Conservation (phyloP, 2,888 invertebrate genomes). For the Drosophila birchii region DNA sequence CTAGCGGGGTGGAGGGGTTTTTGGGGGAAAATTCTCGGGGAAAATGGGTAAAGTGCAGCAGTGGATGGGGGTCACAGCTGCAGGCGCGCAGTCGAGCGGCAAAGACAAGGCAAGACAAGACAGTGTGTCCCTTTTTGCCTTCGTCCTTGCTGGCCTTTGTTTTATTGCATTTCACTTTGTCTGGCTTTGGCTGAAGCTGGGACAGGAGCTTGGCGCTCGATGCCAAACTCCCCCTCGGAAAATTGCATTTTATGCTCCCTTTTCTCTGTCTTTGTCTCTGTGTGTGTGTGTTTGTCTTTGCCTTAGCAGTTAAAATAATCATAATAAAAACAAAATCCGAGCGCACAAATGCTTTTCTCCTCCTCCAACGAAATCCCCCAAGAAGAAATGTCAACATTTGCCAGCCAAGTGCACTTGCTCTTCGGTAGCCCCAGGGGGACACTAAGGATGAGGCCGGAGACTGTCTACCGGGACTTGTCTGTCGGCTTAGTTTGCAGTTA, state of each 20-base stretch:
- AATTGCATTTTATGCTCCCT: constrained; percentile 70
- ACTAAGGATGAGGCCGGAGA: neutral
- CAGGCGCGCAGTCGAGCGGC: constrained; percentile 41
- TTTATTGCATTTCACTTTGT: constrained; percentile 76
- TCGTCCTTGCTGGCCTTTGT: constrained; percentile 53
- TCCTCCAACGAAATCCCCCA: constrained; percentile 25
- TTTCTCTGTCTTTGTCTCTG: neutral
- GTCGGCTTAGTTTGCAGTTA: constrained; percentile 63
- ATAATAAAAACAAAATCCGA: constrained; percentile 76
- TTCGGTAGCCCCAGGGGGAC: neutral
- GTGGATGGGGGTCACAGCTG: constrained; percentile 45
- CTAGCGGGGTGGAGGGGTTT: neutral
- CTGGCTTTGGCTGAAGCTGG: constrained; percentile 55
- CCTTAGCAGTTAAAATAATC: constrained; percentile 76
- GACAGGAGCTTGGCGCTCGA: constrained; percentile 8
- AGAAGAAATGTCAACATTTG: constrained; percentile 73
- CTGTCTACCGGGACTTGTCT: constrained; percentile 41
- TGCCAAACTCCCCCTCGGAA: constrained; percentile 65
- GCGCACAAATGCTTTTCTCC: constrained; percentile 51
- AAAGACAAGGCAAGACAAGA: constrained; percentile 70
- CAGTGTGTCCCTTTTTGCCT: constrained; percentile 23
- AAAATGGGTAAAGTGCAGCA: constrained; percentile 8
- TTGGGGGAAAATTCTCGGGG: neutral
- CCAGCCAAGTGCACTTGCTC: constrained; percentile 71
- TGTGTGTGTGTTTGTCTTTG: constrained; percentile 69